phyloP scores from a whole-genome alignment of 2,797 vertebrate species.

The Cheirogaleus major region DNA sequence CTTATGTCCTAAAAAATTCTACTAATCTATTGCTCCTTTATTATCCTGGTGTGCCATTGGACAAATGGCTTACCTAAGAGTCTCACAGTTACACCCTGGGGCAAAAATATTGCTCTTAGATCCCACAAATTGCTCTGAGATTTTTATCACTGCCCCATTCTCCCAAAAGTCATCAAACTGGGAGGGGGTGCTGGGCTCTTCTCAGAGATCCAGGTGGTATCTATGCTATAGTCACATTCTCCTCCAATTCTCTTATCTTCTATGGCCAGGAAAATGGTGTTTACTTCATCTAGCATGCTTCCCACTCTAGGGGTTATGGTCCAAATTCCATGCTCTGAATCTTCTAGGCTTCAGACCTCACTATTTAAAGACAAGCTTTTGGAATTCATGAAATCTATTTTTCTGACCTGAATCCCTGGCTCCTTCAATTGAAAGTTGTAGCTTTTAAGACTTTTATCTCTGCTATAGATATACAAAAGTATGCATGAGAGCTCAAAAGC shows the following conservation, averaged over 20 bases:
- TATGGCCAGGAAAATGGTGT: background rate
- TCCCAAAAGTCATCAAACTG: background rate
- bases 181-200: background rate
- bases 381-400: constrained; percentile 25
- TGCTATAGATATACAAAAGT: constrained; percentile 1
- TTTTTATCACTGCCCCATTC: background rate
- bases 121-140: background rate
- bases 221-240: background rate
- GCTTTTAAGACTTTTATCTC: constrained; percentile 47
- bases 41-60: background rate
- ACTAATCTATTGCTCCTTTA: background rate
- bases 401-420: background rate
- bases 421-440: constrained; percentile 10
- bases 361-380: constrained; percentile 21
- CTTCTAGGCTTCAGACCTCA: background rate
- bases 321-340: background rate
- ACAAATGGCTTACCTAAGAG: background rate
- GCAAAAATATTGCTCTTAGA: background rate
- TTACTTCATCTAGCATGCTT: background rate
- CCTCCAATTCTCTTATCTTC: background rate
- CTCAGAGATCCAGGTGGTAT: background rate
- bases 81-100: background rate
- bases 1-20: background rate
- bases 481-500: constrained; percentile 12
- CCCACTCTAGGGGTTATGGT: no score